Evolutionary conservation across 2,113 vertebrate species (phyloP).

Genomic region (Conger conger): DNA sequence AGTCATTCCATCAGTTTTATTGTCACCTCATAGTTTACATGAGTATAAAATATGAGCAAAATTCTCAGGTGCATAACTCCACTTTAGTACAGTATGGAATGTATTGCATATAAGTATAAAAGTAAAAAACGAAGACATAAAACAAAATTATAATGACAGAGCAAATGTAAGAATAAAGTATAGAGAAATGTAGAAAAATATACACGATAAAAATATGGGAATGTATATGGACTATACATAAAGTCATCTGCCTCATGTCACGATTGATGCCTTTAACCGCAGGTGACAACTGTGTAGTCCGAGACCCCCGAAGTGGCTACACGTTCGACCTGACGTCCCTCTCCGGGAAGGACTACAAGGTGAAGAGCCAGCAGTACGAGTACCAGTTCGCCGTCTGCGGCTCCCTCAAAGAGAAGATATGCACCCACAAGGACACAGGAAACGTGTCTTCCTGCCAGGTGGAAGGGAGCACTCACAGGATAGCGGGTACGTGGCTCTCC

Average conservation of each 20-base stretch:
- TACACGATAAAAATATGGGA: no score
- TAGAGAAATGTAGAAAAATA: no score
- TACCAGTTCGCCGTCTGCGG: constrained; percentile 87
- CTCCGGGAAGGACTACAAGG: constrained; percentile 62
- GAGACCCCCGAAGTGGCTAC: constrained; percentile 78
- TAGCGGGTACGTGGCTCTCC: constrained; percentile 74
- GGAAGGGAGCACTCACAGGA: constrained; percentile 55
- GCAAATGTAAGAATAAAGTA: no score
- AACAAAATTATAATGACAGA: no score
- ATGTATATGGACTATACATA: no score
- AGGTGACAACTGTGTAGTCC: constrained; percentile 85
- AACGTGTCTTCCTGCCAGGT: constrained; percentile 83
- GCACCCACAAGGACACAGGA: constrained; percentile 42
- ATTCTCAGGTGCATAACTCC: no score
- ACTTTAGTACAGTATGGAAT: no score
- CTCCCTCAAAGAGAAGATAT: constrained; percentile 60
- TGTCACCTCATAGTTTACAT: no score
- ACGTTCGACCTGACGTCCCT: constrained; percentile 81
- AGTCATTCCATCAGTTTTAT: no score
- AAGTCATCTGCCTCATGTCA: not conserved
- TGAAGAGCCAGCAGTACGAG: constrained; percentile 69
- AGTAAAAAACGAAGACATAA: no score
- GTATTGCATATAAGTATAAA: no score
- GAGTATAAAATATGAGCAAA: no score
- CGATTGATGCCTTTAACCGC: not conserved